phyloP scores from a whole-genome alignment of 1,140 invertebrate genomes.

The Dendroctonus ponderosae region DNA sequence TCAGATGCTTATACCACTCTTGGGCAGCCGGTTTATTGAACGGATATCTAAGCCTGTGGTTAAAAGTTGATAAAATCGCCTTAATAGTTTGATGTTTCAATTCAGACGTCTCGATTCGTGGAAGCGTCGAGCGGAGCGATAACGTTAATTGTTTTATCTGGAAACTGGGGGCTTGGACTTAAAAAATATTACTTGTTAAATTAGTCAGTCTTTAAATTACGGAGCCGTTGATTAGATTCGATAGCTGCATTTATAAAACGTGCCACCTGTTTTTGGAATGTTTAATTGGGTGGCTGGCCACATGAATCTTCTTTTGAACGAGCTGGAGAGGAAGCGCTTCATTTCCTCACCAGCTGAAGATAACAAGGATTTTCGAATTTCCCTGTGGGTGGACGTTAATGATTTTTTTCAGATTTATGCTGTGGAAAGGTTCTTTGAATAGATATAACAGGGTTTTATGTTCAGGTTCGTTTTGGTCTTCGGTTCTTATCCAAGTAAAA shows the following conservation, averaged over 20 bases:
- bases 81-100: conserved; percentile 30
- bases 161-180: conserved; percentile 8
- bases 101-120: conserved; percentile 7
- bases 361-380: too few species aligned
- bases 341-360: too few species aligned
- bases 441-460: too few species aligned
- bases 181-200: conserved; percentile 15
- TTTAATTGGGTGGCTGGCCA: too few species aligned
- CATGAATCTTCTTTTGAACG: too few species aligned
- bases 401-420: too few species aligned
- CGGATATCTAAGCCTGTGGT: conserved; percentile 23
- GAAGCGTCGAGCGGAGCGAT: conserved; percentile 15
- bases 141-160: conserved; percentile 26
- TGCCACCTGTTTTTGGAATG: conserved; percentile 4
- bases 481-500: too few species aligned
- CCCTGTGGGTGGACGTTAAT: too few species aligned
- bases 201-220: conserved; percentile 17
- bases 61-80: conserved; percentile 22
- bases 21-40: conserved; percentile 12
- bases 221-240: conserved; percentile 11
- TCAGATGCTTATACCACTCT: conserved; percentile 5
- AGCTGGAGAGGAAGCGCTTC: too few species aligned
- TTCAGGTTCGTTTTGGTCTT: too few species aligned
- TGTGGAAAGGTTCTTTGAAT: too few species aligned
- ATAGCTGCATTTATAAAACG: conserved; percentile 11